Conservation (phyloP, 1,140 invertebrate species). For the Macrocentrus cingulum region DNA sequence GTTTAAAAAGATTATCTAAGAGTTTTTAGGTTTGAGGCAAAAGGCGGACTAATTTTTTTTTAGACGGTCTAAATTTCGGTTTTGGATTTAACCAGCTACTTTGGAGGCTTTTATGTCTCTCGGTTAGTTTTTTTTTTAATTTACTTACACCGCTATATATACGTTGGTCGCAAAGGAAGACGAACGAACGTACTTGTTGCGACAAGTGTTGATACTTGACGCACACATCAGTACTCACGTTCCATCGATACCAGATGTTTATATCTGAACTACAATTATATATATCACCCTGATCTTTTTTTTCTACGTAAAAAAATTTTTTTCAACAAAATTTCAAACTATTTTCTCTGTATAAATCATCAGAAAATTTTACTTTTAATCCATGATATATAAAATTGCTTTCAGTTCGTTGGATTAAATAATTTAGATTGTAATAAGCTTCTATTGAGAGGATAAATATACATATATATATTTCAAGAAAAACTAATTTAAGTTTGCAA, state of each 20-base stretch:
- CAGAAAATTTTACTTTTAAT: too few species aligned
- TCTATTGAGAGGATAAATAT: too few species aligned
- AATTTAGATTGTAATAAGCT: too few species aligned
- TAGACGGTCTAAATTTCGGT: slow-evolving; percentile 2
- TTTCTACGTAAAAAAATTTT: too few species aligned
- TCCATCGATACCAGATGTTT: slow-evolving; percentile 26
- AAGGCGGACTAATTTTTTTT: slow-evolving; percentile 54
- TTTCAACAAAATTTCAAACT: too few species aligned
- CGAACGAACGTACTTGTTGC: slow-evolving; percentile 31
- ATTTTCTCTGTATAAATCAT: too few species aligned
- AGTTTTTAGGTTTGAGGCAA: slow-evolving; percentile 44
- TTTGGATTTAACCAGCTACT: slow-evolving; percentile 20
- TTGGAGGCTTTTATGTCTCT: slow-evolving; percentile 14
- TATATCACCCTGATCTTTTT: slow-evolving; percentile 29
- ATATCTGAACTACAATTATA: slow-evolving; percentile 39
- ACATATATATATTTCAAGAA: too few species aligned
- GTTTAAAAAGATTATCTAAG: slow-evolving; percentile 18
- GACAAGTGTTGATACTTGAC: slow-evolving; percentile 32
- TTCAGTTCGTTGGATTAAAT: too few species aligned
- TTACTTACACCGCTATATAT: slow-evolving; percentile 52
- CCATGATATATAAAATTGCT: too few species aligned
- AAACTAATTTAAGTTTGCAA: too few species aligned
- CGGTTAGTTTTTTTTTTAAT: slow-evolving; percentile 19
- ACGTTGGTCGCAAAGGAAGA: slow-evolving; percentile 35
- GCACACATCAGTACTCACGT: slow-evolving; percentile 23